Evolutionary conservation across 2,797 vertebrate genomes (phyloP), one percentile per base, ranked within the genome.

Genomic region (Botia kubotai): DNA sequence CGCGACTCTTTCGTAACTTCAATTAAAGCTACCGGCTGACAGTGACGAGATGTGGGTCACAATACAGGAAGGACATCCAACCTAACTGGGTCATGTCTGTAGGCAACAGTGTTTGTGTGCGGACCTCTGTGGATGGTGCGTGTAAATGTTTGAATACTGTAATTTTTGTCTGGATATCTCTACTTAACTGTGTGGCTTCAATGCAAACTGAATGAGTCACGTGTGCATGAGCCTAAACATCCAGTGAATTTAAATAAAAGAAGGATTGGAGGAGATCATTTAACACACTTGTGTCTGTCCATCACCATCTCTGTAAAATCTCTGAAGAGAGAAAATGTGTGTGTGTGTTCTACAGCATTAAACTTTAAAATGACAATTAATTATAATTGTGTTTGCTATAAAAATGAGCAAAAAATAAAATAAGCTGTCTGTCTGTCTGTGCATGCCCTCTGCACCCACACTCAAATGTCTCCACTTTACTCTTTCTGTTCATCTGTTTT

Each of bases 1-100:
- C 80, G 21, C 6, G 7, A 6, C 23, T 78, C 65, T 70, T 80
- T 83, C 71, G 12, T 63, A 72, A 77, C 63, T 60, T 33, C n/a
- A 23, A 71, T 29, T 26, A 65, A 23, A 29, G 80, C 10, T 48
- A 50, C 39, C 12, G 62, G 68, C 71, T 58, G 77, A 55, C 48
- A 33, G 67, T 65, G 19, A 86, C 77, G 81, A 77, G 86, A 90
- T 71, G 88, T 62, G 80, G 78, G 67, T 75, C 83, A 75, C 48
- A 63, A 63, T 63, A 21, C 73, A 74, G 79, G 72, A 78, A 84
- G 78, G 77, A 80, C 77, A 79, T 84, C 48, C 69, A 80, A 52
- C 29, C 66, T 83, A 83, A 83, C 78, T 84, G 81, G 76, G 84
- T 83, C 85, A 82, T 66, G 76, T 58, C 57, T 77, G 70, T 63